These are phyloP conservation scores for Coregonus sp. DNA, from an alignment of 2,797 vertebrate genomes.

Conservation along the genomic window DNA sequence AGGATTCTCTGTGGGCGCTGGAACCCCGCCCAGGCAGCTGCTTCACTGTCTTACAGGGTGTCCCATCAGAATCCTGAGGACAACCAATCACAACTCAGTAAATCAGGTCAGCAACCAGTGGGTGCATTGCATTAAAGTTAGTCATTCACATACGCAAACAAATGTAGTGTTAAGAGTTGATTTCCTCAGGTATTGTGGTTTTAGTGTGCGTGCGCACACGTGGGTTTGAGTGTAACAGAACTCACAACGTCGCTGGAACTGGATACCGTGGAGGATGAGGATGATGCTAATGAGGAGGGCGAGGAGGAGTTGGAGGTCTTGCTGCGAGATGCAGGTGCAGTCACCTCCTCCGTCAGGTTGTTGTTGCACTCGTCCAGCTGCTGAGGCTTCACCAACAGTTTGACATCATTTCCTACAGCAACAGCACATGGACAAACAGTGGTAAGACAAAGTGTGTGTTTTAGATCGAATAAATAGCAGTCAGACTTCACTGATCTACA, in stretches of 20 bases:
- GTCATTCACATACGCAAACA: neutral
- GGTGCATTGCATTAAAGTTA: neutral
- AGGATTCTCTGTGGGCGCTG: slow-evolving; percentile 81
- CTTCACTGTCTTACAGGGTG: slow-evolving; percentile 94
- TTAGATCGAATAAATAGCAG: neutral
- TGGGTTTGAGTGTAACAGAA: slow-evolving; percentile 32
- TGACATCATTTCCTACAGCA: slow-evolving; percentile 85
- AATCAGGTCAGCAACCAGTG: neutral
- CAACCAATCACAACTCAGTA: slow-evolving; percentile 15
- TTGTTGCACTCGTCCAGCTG: slow-evolving; percentile 96
- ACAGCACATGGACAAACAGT: neutral
- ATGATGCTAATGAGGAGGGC: slow-evolving; percentile 73
- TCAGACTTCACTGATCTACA: too few species aligned
- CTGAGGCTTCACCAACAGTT: slow-evolving; percentile 86
- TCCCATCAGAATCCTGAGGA: slow-evolving; percentile 91
- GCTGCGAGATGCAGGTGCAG: slow-evolving; percentile 81
- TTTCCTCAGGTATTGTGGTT: neutral
- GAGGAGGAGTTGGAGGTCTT: slow-evolving; percentile 95
- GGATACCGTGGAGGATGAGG: slow-evolving; percentile 85
- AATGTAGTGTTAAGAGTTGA: neutral
- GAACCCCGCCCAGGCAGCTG: slow-evolving; percentile 84
- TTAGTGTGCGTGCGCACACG: slow-evolving; percentile 2
- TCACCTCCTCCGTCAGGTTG: slow-evolving; percentile 80
- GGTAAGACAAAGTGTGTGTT: neutral
- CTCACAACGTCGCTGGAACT: slow-evolving; percentile 95